phyloP scores from a whole-genome alignment of 2,888 invertebrate species.

The Andrena hattorfiana region DNA sequence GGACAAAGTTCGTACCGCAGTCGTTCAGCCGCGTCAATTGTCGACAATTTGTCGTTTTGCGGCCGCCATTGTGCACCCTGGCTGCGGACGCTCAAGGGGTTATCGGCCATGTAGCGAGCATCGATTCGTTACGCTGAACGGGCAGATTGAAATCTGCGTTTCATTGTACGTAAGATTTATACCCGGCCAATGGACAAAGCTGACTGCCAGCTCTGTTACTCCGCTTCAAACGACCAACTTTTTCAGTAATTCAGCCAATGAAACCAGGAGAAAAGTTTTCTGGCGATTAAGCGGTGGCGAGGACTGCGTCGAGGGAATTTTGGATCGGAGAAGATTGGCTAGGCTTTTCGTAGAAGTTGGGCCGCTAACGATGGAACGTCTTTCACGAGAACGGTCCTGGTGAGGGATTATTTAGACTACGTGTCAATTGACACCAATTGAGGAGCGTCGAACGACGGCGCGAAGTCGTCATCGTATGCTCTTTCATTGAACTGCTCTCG shows the following conservation, averaged over 20 bases:
- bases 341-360: slow-evolving; percentile 22
- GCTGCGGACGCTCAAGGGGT: slow-evolving; percentile 16
- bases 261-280: not conserved
- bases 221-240: not conserved
- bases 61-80: slow-evolving; percentile 42
- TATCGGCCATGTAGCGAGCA: slow-evolving; percentile 40
- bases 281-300: not conserved
- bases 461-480: slow-evolving; percentile 45
- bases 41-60: slow-evolving; percentile 72
- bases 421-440: slow-evolving; percentile 82
- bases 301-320: not conserved
- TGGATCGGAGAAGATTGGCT: not conserved
- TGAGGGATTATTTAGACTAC: slow-evolving; percentile 78
- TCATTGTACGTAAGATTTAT: slow-evolving; percentile 41
- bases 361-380: slow-evolving; percentile 18
- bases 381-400: slow-evolving; percentile 47
- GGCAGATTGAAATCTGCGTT: slow-evolving; percentile 49
- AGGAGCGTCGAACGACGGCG: slow-evolving; percentile 58
- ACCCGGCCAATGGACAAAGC: not conserved
- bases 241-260: not conserved
- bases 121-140: slow-evolving; percentile 57
- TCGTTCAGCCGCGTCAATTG: slow-evolving; percentile 72
- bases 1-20: slow-evolving; percentile 74
- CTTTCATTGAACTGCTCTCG: slow-evolving; percentile 45
- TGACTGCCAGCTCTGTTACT: not conserved